Conservation (phyloP, 2,888 invertebrate species). For the Anthophora plumipes region DNA sequence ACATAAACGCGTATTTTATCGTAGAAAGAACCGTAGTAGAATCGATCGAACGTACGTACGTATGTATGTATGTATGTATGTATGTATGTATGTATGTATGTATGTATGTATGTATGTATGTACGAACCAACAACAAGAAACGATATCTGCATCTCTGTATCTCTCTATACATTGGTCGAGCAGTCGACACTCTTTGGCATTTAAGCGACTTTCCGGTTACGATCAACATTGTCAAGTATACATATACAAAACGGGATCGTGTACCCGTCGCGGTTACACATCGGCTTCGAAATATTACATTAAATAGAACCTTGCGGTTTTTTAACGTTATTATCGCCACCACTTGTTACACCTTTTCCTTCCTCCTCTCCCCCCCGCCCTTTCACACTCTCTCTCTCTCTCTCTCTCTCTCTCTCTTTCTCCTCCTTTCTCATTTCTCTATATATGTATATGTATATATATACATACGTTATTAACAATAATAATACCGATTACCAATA, state of each 20-base stretch:
- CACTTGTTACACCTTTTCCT: conserved; percentile 72
- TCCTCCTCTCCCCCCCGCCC: too few species aligned
- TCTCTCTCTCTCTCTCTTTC: too few species aligned
- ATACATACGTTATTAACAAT: not conserved
- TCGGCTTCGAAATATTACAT: conserved; percentile 73
- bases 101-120: too few species aligned
- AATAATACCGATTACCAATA: conserved; percentile 13
- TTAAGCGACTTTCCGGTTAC: conserved; percentile 45
- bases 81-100: too few species aligned
- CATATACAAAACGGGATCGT: conserved; percentile 48
- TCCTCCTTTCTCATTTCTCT: conserved; percentile 55
- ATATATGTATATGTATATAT: not conserved
- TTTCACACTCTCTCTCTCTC: too few species aligned
- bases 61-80: too few species aligned
- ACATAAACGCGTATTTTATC: too few species aligned
- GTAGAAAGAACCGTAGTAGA: too few species aligned
- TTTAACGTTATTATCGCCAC: conserved; percentile 69
- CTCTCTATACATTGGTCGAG: conserved; percentile 16
- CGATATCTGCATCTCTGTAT: not conserved
- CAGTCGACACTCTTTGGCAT: conserved; percentile 64
- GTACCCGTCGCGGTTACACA: conserved; percentile 14
- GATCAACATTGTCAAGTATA: conserved; percentile 38
- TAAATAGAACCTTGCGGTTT: conserved; percentile 76
- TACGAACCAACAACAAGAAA: not conserved
- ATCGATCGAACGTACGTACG: too few species aligned